Base-by-base conservation (phyloP, 1,140 invertebrate genomes). In the Scaptomyza hsui region DNA sequence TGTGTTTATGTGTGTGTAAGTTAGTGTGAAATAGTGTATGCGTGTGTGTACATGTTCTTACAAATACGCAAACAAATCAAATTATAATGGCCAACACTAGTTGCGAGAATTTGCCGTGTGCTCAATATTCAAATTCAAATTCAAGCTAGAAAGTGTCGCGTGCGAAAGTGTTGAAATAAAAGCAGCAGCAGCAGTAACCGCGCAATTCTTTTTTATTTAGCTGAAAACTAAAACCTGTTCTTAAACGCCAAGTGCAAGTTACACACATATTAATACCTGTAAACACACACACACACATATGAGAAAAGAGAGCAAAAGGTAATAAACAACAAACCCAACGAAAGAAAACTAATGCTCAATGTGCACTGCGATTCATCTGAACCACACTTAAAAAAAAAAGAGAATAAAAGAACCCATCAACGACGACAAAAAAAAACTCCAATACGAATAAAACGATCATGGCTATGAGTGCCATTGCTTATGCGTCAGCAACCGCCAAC, bases 61-160 rank as follows among this genome's bases (percentile, higher is more conserved):
- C 70, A 32, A 47, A 53, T 57, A 62, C 44, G 56, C 60, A 59
- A 76, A 41, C 59, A 65, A 71, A 74, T 85, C 60, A 61, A 75
- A 85, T 68, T 60, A 65, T 77, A 65, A 82, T 82, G 67, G 44
- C 51, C 48, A 65, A 12, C 13, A 29, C 52, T 29, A 39, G 44
- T 42, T 48, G 53, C 21, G 16, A 44, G 55, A 59, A 44, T 59
- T 57, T 49, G 32, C 55, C 21, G 65, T 79, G 72, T 85, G 80
- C 76, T 77, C 77, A 86, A 86, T 74, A 77, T 73, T 70, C 60
- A 56, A 70, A 68, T 68, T 72, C 55, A 71, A 65, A 83, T 82
- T 74, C 71, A 75, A 62, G 71, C 82, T 88, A 88, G 82, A 86
- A 86, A 86, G 81, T 86, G 81, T 85, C 81, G 81, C 81, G 77